phyloP scores from a whole-genome alignment of 2,113 vertebrate genomes.

The Machaerirhynchus nigripectus region DNA sequence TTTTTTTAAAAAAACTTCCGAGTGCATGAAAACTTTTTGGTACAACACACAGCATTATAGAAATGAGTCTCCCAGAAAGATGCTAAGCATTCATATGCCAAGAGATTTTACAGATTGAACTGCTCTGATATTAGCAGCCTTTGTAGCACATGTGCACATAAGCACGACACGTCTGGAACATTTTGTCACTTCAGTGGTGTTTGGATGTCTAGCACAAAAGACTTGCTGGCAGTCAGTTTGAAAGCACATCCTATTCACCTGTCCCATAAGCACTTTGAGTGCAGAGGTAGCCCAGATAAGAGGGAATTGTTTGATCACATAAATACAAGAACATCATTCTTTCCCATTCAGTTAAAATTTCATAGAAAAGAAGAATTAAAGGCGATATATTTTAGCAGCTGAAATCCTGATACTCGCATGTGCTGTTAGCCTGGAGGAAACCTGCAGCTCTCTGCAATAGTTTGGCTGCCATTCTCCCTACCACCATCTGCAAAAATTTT shows the following conservation, averaged over 20 bases:
- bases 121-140: background rate
- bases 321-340: background rate
- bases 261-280: accelerated
- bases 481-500: background rate
- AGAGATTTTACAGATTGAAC: conserved; percentile 25
- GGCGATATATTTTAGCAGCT: background rate
- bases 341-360: background rate
- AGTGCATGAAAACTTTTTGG: conserved; percentile 28
- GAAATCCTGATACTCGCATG: background rate
- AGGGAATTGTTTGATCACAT: background rate
- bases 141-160: background rate
- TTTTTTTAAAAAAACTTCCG: background rate
- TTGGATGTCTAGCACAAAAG: background rate
- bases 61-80: conserved; percentile 29
- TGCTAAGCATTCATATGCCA: background rate
- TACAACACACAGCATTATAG: background rate
- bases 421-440: background rate
- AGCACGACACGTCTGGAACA: background rate
- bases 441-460: background rate
- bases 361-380: background rate
- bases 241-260: background rate
- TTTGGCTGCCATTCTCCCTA: background rate
- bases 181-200: background rate
- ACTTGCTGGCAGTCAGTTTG: background rate
- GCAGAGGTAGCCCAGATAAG: background rate